Conservation (phyloP, 2,113 vertebrate genomes). For the Tichodroma muraria region DNA sequence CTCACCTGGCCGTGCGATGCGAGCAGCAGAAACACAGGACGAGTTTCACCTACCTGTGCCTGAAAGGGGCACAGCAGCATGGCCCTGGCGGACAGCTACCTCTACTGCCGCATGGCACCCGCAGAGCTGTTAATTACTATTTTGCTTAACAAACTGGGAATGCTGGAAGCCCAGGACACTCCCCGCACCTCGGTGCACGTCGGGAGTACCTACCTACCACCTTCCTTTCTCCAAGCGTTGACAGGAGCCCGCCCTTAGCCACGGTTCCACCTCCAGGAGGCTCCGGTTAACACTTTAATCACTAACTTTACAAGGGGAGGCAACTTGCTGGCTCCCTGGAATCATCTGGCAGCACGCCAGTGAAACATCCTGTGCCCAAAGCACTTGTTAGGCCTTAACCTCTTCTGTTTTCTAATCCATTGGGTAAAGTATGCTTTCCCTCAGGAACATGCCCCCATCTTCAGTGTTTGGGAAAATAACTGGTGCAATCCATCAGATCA, state of each 20-base stretch:
- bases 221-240: background rate
- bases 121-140: background rate
- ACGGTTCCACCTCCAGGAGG: background rate
- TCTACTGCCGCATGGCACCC: background rate
- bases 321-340: background rate
- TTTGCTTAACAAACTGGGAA: background rate
- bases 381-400: background rate
- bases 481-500: background rate
- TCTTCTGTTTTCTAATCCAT: background rate
- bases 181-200: slow-evolving; percentile 61
- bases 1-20: background rate
- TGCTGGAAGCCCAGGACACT: slow-evolving; percentile 42
- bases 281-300: slow-evolving; percentile 33
- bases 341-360: background rate
- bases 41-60: background rate
- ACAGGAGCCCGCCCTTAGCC: background rate
- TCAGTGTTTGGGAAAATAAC: too few species aligned
- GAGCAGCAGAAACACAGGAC: background rate
- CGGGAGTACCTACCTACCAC: slow-evolving; percentile 56
- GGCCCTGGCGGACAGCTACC: background rate
- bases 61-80: background rate
- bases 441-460: fast-evolving
- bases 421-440: background rate
- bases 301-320: background rate
- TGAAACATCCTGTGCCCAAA: background rate